Conservation (phyloP, 2,113 vertebrate genomes). For the Sturnus vulgaris region DNA sequence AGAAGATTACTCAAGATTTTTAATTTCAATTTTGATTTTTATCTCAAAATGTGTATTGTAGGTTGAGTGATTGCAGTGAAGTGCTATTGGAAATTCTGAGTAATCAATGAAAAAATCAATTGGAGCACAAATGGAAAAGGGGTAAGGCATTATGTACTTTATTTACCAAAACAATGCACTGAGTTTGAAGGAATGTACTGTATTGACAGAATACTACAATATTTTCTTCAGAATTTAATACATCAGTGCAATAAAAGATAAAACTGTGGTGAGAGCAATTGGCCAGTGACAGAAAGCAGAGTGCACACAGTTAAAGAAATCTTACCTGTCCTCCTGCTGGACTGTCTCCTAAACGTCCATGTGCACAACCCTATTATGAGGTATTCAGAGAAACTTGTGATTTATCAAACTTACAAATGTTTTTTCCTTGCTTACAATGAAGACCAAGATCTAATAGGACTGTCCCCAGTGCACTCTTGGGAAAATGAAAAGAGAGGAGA, state of each 20-base stretch:
- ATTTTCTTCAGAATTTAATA: not conserved
- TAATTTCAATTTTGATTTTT: not conserved
- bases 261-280: not conserved
- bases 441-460: not conserved
- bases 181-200: not conserved
- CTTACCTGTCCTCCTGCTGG: not conserved
- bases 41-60: not conserved
- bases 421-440: not conserved
- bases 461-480: not conserved
- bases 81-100: not conserved
- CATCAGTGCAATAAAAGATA: not conserved
- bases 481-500: not conserved
- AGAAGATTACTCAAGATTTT: not conserved
- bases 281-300: not conserved
- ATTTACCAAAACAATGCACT: not conserved
- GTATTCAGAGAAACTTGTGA: not conserved
- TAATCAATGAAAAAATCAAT: not conserved
- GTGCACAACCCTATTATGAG: too few species aligned
- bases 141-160: not conserved
- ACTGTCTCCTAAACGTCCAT: not conserved
- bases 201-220: not conserved
- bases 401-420: not conserved
- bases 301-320: not conserved
- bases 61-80: not conserved
- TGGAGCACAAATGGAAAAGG: not conserved